Percentiles rank a stretch among this genome's conserved stretches.
Evolutionary conservation across 2,113 vertebrate genomes (phyloP).

Genomic region (Psephotus haematonotus): DNA sequence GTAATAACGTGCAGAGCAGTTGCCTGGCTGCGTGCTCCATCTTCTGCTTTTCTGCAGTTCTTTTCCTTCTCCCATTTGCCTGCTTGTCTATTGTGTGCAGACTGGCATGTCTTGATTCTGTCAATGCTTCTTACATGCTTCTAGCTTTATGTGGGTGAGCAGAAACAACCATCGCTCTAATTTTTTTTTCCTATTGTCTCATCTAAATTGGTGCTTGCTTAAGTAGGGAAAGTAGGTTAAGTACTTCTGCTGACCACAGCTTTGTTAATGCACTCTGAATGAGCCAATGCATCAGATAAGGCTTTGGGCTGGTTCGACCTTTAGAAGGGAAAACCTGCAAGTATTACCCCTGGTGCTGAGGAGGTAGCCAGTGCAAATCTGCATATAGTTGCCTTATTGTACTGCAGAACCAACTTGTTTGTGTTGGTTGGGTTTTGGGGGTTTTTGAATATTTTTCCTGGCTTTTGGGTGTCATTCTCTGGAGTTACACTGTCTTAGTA

Average conservation of each 20-base stretch:
- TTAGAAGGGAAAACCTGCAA: background rate
- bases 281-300: background rate
- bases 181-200: background rate
- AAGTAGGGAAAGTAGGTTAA: background rate
- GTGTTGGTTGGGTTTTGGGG: background rate
- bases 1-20: background rate
- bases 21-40: background rate
- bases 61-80: background rate
- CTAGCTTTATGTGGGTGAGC: background rate
- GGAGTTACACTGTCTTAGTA: background rate
- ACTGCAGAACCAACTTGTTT: background rate
- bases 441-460: background rate
- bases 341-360: background rate
- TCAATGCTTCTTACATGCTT: background rate
- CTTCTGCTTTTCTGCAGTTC: background rate
- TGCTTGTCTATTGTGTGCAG: background rate
- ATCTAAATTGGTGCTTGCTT: background rate
- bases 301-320: background rate
- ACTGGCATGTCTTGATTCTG: background rate
- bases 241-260: background rate
- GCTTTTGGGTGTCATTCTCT: background rate
- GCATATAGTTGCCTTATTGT: background rate
- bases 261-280: background rate
- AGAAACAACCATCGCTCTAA: background rate
- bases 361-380: background rate